Evolutionary conservation across 2,113 vertebrate species (phyloP).

Genomic region (Gallinago paraguaiae): DNA sequence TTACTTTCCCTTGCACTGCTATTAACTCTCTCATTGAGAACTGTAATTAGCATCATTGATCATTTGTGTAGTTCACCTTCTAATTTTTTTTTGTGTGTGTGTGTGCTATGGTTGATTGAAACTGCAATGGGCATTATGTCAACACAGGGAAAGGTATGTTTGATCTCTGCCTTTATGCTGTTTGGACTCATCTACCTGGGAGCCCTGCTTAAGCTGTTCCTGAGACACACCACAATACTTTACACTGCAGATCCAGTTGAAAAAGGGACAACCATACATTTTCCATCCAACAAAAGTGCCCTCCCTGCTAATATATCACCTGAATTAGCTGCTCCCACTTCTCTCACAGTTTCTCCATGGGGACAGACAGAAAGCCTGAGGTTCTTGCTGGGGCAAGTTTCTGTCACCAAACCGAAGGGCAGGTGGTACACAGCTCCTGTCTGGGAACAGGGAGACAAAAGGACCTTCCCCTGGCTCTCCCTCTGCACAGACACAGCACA

Average conservation of each 20-base stretch:
- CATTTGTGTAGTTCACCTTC: not conserved
- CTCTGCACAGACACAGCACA: not conserved
- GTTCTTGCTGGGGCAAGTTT: not conserved
- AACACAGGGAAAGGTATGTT: not conserved
- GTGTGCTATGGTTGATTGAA: not conserved
- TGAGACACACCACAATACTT: not conserved
- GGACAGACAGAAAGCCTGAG: not conserved
- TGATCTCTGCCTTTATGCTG: not conserved
- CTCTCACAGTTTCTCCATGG: not conserved
- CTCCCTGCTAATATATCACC: not conserved
- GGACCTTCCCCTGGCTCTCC: not conserved
- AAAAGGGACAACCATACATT: not conserved
- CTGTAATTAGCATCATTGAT: conserved; percentile 37
- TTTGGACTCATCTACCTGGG: not conserved
- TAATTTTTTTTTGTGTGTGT: not conserved
- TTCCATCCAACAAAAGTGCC: not conserved
- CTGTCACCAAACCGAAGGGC: not conserved
- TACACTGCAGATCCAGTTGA: not conserved
- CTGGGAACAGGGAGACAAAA: not conserved
- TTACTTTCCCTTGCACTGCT: conserved; percentile 30
- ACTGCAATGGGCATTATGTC: not conserved
- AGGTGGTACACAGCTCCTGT: not conserved
- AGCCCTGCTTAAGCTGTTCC: not conserved
- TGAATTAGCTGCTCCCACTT: not conserved
- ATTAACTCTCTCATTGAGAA: conserved; percentile 26